A percentile compares a stretch with the other conserved stretches of the same genome.
Conservation (phyloP, 2,797 vertebrate species). For the Sebastes iracundus region DNA sequence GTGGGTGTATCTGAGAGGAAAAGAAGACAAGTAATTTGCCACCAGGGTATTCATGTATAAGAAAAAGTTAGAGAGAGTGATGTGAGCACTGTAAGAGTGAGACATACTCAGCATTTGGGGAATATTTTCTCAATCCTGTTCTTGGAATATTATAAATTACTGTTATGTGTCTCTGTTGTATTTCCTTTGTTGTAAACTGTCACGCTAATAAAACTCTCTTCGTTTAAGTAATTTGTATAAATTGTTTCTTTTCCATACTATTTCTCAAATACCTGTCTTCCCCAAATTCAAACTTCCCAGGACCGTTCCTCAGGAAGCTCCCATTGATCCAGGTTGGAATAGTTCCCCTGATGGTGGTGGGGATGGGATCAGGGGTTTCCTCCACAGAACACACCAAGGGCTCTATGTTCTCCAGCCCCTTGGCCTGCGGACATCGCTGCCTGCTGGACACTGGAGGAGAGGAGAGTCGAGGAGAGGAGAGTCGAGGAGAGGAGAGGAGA, state of each 20-base stretch:
- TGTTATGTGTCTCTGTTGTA: background rate
- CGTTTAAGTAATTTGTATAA: background rate
- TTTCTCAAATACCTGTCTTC: constrained; percentile 82
- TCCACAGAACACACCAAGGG: constrained; percentile 82
- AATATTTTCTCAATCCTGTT: background rate
- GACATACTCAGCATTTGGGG: background rate
- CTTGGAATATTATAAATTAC: background rate
- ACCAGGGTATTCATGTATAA: background rate
- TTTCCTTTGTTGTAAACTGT: background rate
- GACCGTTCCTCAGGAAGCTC: constrained; percentile 90
- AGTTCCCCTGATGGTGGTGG: constrained; percentile 80
- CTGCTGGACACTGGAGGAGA: constrained; percentile 61
- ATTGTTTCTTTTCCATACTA: background rate
- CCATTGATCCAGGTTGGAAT: constrained; percentile 91
- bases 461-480: background rate
- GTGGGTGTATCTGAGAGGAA: constrained; percentile 85
- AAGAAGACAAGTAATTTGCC: background rate
- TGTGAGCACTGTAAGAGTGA: background rate
- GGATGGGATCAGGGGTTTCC: constrained; percentile 85
- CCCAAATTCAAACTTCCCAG: constrained; percentile 94
- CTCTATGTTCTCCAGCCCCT: constrained; percentile 80
- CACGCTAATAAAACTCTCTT: background rate
- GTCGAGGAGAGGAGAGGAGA: background rate
- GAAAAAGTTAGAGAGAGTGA: background rate
- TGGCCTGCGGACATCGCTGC: constrained; percentile 68